A percentile compares a stretch with the other conserved stretches of the same genome.
Evolutionary conservation across 2,113 vertebrate species (phyloP).

Genomic region (Chloropsis hardwickii): DNA sequence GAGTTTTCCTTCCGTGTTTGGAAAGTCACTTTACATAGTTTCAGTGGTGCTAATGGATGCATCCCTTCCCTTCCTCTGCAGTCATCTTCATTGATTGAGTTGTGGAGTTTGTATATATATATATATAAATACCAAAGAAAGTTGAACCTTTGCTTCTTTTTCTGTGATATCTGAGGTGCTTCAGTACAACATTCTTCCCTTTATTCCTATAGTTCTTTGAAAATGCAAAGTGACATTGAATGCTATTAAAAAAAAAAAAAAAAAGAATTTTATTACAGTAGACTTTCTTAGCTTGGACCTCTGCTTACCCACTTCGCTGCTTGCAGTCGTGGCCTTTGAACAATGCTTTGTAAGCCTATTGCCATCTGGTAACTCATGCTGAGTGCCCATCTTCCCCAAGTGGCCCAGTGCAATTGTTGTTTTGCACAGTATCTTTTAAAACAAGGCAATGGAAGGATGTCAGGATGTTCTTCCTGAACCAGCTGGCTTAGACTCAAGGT

Average conservation of each 20-base stretch:
- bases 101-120: background rate
- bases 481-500: background rate
- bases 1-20: background rate
- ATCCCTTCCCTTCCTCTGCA: background rate
- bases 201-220: background rate
- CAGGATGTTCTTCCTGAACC: background rate
- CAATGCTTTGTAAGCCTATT: background rate
- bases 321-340: background rate
- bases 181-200: background rate
- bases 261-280: background rate
- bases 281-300: background rate
- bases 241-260: background rate
- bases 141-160: background rate
- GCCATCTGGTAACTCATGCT: background rate
- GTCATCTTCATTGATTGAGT: background rate
- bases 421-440: background rate
- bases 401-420: background rate
- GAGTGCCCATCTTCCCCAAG: background rate
- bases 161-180: background rate
- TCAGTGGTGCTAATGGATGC: background rate
- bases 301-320: background rate
- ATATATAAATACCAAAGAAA: background rate
- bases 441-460: background rate
- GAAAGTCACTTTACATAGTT: background rate
- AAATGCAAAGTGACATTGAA: background rate